Evolutionary conservation across 1,140 invertebrate species (phyloP).

Genomic region (Sycophaga agraensis): DNA sequence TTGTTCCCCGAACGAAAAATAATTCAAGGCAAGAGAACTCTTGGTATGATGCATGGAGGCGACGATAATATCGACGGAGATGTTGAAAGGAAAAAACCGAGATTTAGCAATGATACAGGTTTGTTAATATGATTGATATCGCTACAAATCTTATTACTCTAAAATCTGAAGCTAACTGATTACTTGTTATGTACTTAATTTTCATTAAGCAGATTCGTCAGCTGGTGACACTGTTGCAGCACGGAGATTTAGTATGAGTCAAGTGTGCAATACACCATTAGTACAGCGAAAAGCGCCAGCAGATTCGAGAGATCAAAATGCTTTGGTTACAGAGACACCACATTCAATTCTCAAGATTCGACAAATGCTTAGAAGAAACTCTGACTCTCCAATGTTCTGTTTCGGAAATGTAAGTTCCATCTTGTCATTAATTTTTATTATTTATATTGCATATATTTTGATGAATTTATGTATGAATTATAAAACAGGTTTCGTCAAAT

Average conservation of each 20-base stretch:
- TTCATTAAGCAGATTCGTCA: background rate
- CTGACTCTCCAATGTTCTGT: conserved; percentile 33
- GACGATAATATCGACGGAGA: background rate
- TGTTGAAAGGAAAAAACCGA: background rate
- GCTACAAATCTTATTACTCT: too few species aligned
- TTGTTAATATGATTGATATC: background rate
- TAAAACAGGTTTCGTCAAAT: background rate
- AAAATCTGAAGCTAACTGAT: too few species aligned
- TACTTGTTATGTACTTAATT: background rate
- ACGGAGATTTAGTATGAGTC: conserved; percentile 33
- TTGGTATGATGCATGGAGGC: conserved; percentile 32
- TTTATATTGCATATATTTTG: too few species aligned
- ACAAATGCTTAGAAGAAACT: conserved; percentile 42
- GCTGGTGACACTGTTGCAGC: background rate
- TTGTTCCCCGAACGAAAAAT: conserved; percentile 35
- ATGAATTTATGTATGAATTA: too few species aligned
- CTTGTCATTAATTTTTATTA: too few species aligned
- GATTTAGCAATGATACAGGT: background rate
- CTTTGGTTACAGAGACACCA: conserved; percentile 37
- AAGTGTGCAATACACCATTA: conserved; percentile 47
- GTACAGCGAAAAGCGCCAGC: conserved; percentile 40
- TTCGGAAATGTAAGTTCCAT: background rate
- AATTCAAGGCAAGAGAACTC: conserved; percentile 33
- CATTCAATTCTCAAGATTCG: conserved; percentile 55
- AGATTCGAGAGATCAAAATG: conserved; percentile 4